Base-by-base conservation (phyloP, 2,113 vertebrate species). In the Acrocephalus kingi region DNA sequence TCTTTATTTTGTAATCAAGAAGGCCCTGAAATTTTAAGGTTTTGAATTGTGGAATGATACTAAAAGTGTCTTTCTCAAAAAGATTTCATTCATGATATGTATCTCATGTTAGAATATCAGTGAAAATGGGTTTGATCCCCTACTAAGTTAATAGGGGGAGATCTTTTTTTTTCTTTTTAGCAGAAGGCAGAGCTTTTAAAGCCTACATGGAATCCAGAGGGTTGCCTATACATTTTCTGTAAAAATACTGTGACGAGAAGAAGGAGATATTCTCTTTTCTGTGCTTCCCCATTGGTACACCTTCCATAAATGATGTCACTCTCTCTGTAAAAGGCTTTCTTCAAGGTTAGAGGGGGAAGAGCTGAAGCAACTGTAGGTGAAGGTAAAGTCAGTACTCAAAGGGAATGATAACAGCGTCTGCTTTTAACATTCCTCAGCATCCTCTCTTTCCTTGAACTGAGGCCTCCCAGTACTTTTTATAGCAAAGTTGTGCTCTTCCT, bases 381-480 rank as follows among this genome's bases (percentile, higher is more conserved):
- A 74, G 35, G 46, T 58, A 80, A 83, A 90, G 52, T 64, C 74
- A 39, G 2, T 69, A 51, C 59, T 73, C 75, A 74, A 55, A 87
- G 51, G 51, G n/a, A 90, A 23, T 45, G 90, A 91, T 94, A 96
- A 90, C 37, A 80, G 27, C 7, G 52, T 81, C 90, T 90, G 85
- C 93, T 93, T 96, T 96, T 96, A 93, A 94, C 83, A 90, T 96
- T 96, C 83, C 85, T 93, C 56, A 74, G 72, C 45, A 88, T 81
- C 56, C 10, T 95, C 85, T 68, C 68, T 67, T 90, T 83, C 59
- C 77, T 91, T 92, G 58, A 89, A 77, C 55, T 72, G 19, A 74
- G 68, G 48, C 52, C 54, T 45, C 51, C 69, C 30, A 33, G 49
- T 77, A 90, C 59, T 95, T 95, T 54, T 37, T 83, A 28, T 43